A percentile compares a stretch with the other conserved stretches of the same genome.
phyloP scores from a whole-genome alignment of 2,888 invertebrate genomes.

The Philhelius pedissequus region DNA sequence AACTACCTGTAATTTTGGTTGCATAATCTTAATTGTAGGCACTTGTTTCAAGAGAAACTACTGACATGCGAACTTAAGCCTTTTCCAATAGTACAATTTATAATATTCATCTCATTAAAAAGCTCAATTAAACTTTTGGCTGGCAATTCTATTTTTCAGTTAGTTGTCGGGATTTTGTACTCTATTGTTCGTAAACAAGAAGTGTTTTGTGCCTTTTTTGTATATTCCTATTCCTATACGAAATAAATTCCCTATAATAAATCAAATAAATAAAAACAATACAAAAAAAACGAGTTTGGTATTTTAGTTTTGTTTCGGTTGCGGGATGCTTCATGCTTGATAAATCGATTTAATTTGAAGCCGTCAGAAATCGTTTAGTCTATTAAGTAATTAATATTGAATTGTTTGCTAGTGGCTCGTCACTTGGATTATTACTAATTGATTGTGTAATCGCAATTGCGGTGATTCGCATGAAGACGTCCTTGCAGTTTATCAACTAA shows the following conservation, averaged over 20 bases:
- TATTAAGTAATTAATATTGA: background rate
- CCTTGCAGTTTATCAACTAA: too few relatives aligned
- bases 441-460: too few relatives aligned
- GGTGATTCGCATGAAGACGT: too few relatives aligned
- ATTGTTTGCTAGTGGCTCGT: background rate
- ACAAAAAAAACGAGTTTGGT: background rate
- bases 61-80: too few relatives aligned
- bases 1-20: too few relatives aligned
- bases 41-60: too few relatives aligned
- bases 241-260: too few relatives aligned
- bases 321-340: background rate
- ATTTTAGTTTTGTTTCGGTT: background rate
- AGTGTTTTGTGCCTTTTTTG: background rate
- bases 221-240: too few relatives aligned
- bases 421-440: background rate
- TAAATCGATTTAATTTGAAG: background rate
- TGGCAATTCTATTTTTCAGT: conserved; percentile 11
- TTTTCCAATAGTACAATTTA: too few relatives aligned
- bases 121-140: background rate
- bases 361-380: background rate
- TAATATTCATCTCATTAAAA: background rate
- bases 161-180: background rate
- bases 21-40: too few relatives aligned
- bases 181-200: conserved; percentile 1
- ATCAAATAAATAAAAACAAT: background rate